Base-by-base conservation (phyloP, 2,113 vertebrate genomes). In the Stercorarius parasiticus region DNA sequence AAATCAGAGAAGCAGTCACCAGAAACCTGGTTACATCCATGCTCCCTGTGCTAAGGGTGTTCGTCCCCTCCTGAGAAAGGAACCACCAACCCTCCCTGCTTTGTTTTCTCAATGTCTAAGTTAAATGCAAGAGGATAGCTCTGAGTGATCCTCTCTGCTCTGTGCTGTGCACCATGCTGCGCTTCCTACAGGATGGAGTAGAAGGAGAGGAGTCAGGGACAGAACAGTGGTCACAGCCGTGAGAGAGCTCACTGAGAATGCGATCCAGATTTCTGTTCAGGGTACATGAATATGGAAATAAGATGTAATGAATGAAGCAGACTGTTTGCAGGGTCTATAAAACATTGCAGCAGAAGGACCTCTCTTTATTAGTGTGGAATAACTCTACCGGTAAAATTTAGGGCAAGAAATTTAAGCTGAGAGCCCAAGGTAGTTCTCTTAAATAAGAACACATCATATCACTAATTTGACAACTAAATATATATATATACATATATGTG, bases 81-180 rank as follows among this genome's bases (percentile, higher is more conserved):
- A 67, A 32, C 5, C 13, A 36, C 29, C 30, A 50, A 20, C 3
- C 7, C 25, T 79, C 4, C 4, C 11, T 65, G 17, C 8, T 82
- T 38, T 56, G 16, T 80, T 86, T 90, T 79, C 66, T 80, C 2
- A 0, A 20, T 47, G 6, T 59, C 7, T 55, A 22, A 64, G 5
- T 9, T 76, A 76, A 82, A 23, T 34, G 21, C 23, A 72, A 56
- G 20, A 29, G 20, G 8, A 21, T 43, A 7, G 0, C 20, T 69
- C 16, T n/a, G 47, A 70, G 32, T 21, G 29, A 43, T 56, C 26
- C 21, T 29, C 25, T 61, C 45, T 45, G 18, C 20, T 18, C 8
- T 49, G 25, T 20, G 10, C 45, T 74, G 29, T 3, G 1, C 40
- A 22, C 5, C 1, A 0, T 61, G 11, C 22, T 42, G 9, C 1